Evolutionary conservation across 2,113 vertebrate genomes (phyloP).

Genomic region (Callionymus lyra): DNA sequence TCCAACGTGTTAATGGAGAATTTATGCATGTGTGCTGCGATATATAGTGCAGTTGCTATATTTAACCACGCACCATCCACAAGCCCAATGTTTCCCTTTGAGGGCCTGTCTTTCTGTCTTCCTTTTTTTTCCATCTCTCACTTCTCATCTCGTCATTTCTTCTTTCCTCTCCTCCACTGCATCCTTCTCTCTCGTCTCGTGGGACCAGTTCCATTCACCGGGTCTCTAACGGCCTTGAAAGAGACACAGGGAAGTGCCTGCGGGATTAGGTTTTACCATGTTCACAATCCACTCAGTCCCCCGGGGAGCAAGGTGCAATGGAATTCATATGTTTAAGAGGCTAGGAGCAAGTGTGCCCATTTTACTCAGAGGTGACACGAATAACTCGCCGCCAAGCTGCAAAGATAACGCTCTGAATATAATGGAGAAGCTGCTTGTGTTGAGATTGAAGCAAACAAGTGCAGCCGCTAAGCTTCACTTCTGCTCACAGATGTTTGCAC

Average conservation of each 20-base stretch:
- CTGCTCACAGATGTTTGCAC: slow-evolving; percentile 22
- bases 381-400: slow-evolving; percentile 12
- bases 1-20: slow-evolving; percentile 40
- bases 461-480: slow-evolving; percentile 11
- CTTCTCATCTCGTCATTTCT: slow-evolving; percentile 5
- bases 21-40: slow-evolving; percentile 22
- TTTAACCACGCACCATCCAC: slow-evolving; percentile 27
- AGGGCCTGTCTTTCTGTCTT: neutral
- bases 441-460: slow-evolving; percentile 14
- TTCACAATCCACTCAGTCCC: slow-evolving; percentile 50
- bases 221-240: slow-evolving; percentile 52
- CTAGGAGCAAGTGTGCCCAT: slow-evolving; percentile 37
- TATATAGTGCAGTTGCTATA: slow-evolving; percentile 31
- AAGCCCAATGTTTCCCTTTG: slow-evolving; percentile 17
- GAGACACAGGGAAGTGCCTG: slow-evolving; percentile 46
- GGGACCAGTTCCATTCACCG: slow-evolving; percentile 48
- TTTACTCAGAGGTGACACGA: slow-evolving; percentile 21
- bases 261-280: slow-evolving; percentile 59
- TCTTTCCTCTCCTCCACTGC: slow-evolving; percentile 3
- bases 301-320: slow-evolving; percentile 42
- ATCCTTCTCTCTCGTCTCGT: slow-evolving; percentile 9
- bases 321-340: slow-evolving; percentile 51
- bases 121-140: slow-evolving; percentile 1
- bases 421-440: slow-evolving; percentile 24
- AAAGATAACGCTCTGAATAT: slow-evolving; percentile 31